Evolutionary conservation across 1,140 invertebrate genomes (phyloP), one percentile per base, ranked within the genome.

Genomic region (Marisa cornuarietis): DNA sequence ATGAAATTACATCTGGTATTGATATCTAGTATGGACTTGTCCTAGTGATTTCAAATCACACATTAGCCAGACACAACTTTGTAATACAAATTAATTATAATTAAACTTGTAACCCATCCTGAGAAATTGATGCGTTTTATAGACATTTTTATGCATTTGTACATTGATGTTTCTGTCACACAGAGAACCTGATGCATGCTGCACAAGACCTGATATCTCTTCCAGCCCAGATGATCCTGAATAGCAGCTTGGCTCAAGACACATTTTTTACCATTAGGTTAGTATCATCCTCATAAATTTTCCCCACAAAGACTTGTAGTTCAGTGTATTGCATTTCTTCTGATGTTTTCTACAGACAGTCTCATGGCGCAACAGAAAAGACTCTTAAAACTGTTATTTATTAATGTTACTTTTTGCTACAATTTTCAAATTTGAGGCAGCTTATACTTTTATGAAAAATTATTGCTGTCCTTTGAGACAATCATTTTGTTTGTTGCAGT

Each of bases 201-300:
- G 68, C 71, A 8, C 61, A 66, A n/a, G 71, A 77, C 63, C 22
- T 63, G 52, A 78, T 78, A 71, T 63, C 76, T 13, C 49, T 72
- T 65, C 69, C 80, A 16, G 83, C 86, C 52, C 85, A 86, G 75
- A 82, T 85, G 4, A 83, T 90, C 52, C 58, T 83, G 78, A 97
- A 97, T 88, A 96, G 95, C 13, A 95, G 95, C 8, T 96, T 96
- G 88, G 96, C 96, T 66, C 96, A 97, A 22, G 96, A 97, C 88
- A 95, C 95, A 10, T 97, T 97, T 91, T 97, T 97, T 91, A 95
- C 96, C 9, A 69, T 88, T 58, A 85, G 85, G 85, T 86, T n/a
- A n/a, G n/a, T n/a, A n/a, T n/a, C n/a, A 77, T 63, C 16, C 49
- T 71, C 24, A 71, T 61, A 18, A 31, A 22, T 9, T 31, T 76